Conservation (phyloP, 2,113 vertebrate species). For the Rhea americana region DNA sequence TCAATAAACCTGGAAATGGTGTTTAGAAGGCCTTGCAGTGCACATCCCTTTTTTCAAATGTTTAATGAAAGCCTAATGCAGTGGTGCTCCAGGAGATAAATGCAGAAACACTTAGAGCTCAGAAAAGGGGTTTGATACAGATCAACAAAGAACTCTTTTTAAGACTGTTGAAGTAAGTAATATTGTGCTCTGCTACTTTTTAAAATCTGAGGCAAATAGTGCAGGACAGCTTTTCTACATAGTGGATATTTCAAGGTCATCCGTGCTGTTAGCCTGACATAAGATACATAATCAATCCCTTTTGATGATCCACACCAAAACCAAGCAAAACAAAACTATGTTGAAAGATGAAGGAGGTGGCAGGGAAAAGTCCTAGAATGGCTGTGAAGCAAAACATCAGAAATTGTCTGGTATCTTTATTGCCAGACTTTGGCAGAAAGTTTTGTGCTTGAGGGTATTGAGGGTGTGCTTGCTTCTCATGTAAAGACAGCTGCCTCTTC, state of each 20-base stretch:
- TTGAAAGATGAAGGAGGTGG: neutral
- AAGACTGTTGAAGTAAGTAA: neutral
- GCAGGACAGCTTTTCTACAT: neutral
- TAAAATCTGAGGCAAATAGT: neutral
- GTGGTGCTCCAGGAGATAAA: neutral
- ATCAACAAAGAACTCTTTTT: neutral
- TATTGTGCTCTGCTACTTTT: neutral
- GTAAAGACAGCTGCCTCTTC: neutral
- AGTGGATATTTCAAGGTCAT: constrained; percentile 14
- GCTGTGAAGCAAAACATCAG: neutral
- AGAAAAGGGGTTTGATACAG: neutral
- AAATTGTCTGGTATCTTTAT: neutral
- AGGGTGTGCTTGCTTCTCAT: neutral
- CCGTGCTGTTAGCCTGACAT: neutral
- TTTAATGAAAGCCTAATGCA: neutral
- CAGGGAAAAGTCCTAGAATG: neutral
- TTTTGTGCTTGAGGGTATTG: neutral
- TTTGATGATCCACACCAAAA: neutral
- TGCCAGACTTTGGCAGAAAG: neutral
- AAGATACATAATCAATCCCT: neutral
- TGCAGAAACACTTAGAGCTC: neutral
- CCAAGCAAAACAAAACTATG: neutral
- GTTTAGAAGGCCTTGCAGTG: neutral
- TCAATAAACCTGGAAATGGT: constrained; percentile 7
- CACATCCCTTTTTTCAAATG: neutral